Evolutionary conservation across 2,888 invertebrate genomes (phyloP), one percentile per base, ranked within the genome.

Genomic region (Sturmia bella): DNA sequence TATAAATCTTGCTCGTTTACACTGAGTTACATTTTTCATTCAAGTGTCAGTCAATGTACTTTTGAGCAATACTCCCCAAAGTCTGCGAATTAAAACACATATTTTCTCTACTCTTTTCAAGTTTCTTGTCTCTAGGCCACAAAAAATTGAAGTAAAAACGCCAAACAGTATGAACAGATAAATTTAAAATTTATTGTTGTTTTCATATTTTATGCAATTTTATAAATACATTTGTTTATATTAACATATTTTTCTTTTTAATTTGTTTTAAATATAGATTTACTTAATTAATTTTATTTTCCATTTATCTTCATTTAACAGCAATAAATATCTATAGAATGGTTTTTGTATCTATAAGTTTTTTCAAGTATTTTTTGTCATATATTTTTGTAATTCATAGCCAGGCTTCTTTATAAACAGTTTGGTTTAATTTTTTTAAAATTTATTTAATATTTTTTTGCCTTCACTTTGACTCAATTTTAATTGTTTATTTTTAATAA

Each of bases 291-390:
- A 64, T 45, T 24, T 37, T 37, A 66, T 59, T 43, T 70, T 66
- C 19, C 48, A 50, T 69, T 77, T 73, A 37, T 64, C 27, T 72
- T 76, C 19, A 69, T 81, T 73, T 77, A 81, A 77, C 81, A 81
- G 81, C 81, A 77, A 81, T 81, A 81, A 64, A 81, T 77, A 73
- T 81, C 68, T 37, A 76, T 32, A 32, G 5, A 32, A n/a, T 66
- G 27, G 39, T 41, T 73, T 57, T 41, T 17, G 12, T 61, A 52
- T 21, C 1, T 74, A 61, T 48, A 37, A 61, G 41, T 66, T 72
- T 56, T 2, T 70, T 64, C 6, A 57, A 57, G 24, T 21, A 15
- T 37, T 37, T 64, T 21, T n/a, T 52, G 24, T 72, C 1, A 24
- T 59, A 12, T 69, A 27, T 66, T 59, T 75, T 21, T 50, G 15